These are phyloP conservation scores for Lacerta viridis DNA, from an alignment of 2,797 vertebrate species.

Conservation along the genomic window DNA sequence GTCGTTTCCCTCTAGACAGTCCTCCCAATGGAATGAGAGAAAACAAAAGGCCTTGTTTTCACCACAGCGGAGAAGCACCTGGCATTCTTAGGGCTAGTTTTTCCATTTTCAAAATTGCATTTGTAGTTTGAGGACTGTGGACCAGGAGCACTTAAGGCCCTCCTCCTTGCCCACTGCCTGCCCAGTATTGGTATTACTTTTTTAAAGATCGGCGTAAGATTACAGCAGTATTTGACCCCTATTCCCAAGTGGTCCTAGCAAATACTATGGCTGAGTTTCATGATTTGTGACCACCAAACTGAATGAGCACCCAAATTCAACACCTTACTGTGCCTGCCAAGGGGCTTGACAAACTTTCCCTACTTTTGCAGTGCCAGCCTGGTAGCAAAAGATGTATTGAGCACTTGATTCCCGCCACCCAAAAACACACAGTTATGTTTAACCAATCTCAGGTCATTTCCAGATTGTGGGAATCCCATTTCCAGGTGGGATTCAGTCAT, in stretches of 20 bases:
- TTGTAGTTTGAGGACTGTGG: not conserved
- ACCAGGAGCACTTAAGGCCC: slow-evolving; percentile 30
- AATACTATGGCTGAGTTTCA: not conserved
- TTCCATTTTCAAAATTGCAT: not conserved
- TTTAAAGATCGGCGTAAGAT: not conserved
- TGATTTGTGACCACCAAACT: not conserved
- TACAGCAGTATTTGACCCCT: not conserved
- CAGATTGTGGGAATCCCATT: too few relatives aligned
- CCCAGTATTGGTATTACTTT: not conserved
- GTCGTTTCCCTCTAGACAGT: slow-evolving; percentile 37
- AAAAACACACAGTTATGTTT: not conserved
- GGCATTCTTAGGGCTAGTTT: slow-evolving; percentile 18
- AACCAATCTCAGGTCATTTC: not conserved
- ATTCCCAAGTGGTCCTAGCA: not conserved
- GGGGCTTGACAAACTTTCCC: not conserved
- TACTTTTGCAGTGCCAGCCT: not conserved
- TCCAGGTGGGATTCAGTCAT: too few relatives aligned
- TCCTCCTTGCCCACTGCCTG: not conserved
- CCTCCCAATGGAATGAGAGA: slow-evolving; percentile 11
- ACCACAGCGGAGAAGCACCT: slow-evolving; percentile 5
- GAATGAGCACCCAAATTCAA: not conserved
- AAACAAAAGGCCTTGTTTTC: slow-evolving; percentile 41
- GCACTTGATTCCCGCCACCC: not conserved
- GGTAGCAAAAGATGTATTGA: not conserved
- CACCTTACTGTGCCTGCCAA: not conserved